Base-by-base conservation (phyloP, 2,113 vertebrate species). In the Mormyrus iriodes region DNA sequence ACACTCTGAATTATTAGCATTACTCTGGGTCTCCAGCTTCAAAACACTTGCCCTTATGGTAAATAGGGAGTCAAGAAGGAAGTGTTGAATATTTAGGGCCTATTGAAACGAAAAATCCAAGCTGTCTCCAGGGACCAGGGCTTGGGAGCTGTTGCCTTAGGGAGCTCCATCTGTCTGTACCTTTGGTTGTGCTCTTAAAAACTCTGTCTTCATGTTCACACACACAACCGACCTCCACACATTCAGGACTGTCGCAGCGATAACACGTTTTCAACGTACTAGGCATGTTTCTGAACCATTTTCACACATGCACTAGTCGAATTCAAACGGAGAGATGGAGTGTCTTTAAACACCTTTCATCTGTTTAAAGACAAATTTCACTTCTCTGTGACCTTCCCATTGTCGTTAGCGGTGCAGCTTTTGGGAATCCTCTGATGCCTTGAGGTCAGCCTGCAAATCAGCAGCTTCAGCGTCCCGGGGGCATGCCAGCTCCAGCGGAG, bases 401-500 rank as follows among this genome's bases (percentile, higher is more conserved):
- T 82, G 51, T 42, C 65, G 52, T 83, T 87, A 73, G 89, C 51
- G 82, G 44, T 89, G 39, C 12, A 42, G 73, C 65, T 46, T 85
- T 90, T 88, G 65, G 88, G 82, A 91, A 88, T 49, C 86, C 88
- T 90, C 5, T 90, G 94, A 90, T 89, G 88, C 88, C 94, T 88
- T 92, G 91, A 91, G 92, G 92, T 93, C 94, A 93, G 93, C 91
- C 93, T 53, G 93, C 92, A 93, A 94, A 94, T 95, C 94, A 93
- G 93, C 91, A 92, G 91, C 92, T 94, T 94, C 93, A 91, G 94
- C 91, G 93, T 92, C 94, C 95, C 49, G 91, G 90, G 94, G 95
- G 93, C 93, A 94, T 79, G 92, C 92, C 90, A 90, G 92, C 93
- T 94, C 93, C 92, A 94, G 92, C 93, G 93, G 93, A 92, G 93